Base-by-base conservation (phyloP, 2,113 vertebrate species). In the Forbesichthys agassizii region DNA sequence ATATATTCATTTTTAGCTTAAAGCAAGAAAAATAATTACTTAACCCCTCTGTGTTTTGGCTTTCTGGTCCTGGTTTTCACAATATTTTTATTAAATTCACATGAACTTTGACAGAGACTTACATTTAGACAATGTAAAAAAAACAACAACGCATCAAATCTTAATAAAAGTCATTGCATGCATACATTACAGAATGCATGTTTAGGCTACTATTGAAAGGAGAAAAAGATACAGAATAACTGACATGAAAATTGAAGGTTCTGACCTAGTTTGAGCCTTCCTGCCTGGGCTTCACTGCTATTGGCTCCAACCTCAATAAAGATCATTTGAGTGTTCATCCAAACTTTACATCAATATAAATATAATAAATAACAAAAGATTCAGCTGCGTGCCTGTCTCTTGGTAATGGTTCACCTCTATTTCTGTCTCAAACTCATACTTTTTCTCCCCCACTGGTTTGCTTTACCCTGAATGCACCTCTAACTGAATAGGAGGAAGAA, bases 331-430 rank as follows among this genome's bases (percentile, higher is more conserved):
- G 61, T 56, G n/a, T 13, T 62, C 59, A 64, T 58, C 48, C 48
- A 56, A 48, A 66, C 68, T 64, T 67, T 14, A 59, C 42, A 36
- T 53, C 12, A 42, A 67, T 69, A 87, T 86, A 87, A 88, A 87
- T 88, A 88, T 66, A 89, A 89, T 88, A 88, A 89, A 89, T 88
- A 86, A 67, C 42, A 73, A 68, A n/a, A 60, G 58, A 68, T 74
- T 53, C 48, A 57, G 52, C 70, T 49, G 55, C 66, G 61, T 59
- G 61, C 48, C 75, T 65, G 60, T 69, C 64, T 69, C 48, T 59
- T 53, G 62, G 27, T 36, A 46, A 55, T 2, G 48, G 62, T 11
- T 75, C 63, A 57, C 33, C 56, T 68, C 14, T 48, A 48, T n/a
- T 11, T 12, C 54, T 16, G 20, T 46, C 33, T 68, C 0, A 42